Percentiles rank a stretch among this genome's conserved stretches.
Conservation (phyloP, 2,113 vertebrate genomes). For the Mandrillus leucophaeus region DNA sequence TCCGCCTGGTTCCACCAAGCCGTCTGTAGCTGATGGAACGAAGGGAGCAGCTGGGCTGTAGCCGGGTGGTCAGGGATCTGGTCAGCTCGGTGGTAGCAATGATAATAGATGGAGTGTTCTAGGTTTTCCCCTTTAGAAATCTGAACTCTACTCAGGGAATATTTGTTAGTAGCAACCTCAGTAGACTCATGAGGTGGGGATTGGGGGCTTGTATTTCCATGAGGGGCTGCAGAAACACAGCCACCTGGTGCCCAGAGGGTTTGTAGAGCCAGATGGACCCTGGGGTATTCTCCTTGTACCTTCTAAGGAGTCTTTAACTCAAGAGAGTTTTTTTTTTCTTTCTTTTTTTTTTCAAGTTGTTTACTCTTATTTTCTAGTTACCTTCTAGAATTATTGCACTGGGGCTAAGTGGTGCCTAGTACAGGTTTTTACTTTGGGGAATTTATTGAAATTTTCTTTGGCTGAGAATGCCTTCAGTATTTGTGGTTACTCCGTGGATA, state of each 20-base stretch:
- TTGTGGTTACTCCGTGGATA: background rate
- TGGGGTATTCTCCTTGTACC: background rate
- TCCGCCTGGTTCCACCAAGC: background rate
- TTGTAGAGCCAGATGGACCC: background rate
- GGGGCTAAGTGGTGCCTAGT: fast-evolving
- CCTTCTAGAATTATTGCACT: fast-evolving
- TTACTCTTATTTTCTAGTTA: background rate
- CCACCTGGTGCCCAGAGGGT: background rate
- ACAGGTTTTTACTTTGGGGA: background rate
- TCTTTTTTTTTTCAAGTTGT: background rate
- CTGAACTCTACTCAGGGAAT: background rate
- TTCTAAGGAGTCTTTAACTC: background rate
- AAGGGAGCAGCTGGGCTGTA: background rate
- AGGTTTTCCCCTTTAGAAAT: background rate
- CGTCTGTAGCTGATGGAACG: background rate
- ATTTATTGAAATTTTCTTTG: background rate
- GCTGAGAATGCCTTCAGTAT: background rate
- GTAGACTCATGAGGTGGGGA: background rate
- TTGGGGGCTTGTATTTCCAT: background rate
- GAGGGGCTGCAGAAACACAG: too few relatives aligned
- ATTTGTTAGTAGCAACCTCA: background rate
- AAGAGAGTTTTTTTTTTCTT: background rate
- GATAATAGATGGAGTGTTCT: background rate
- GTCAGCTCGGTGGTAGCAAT: background rate
- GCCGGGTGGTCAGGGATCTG: background rate